Conservation (phyloP, 2,797 vertebrate species). For the Scleropages formosus region DNA sequence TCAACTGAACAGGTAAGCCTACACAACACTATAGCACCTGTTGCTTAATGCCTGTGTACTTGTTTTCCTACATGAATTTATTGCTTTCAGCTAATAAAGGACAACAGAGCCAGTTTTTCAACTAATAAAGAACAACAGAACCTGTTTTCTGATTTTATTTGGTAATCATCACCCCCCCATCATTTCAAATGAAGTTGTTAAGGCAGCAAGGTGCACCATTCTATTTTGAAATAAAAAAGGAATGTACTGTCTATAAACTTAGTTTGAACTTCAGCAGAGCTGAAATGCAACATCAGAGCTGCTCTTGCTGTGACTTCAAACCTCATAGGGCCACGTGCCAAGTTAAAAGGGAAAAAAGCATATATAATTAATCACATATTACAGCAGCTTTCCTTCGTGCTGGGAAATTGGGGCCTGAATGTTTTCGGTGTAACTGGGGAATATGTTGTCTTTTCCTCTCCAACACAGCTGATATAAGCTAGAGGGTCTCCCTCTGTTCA, state of each 20-base stretch:
- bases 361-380: slow-evolving; percentile 52
- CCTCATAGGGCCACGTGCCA: slow-evolving; percentile 40
- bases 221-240: too few species aligned
- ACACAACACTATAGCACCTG: too few species aligned
- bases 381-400: slow-evolving; percentile 34
- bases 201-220: background rate
- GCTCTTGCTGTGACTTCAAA: slow-evolving; percentile 38
- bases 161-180: background rate
- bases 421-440: slow-evolving; percentile 40
- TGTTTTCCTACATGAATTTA: too few species aligned
- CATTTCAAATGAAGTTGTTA: background rate
- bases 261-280: slow-evolving; percentile 43
- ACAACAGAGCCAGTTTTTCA: too few species aligned
- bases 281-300: slow-evolving; percentile 29
- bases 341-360: slow-evolving; percentile 36
- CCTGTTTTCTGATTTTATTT: background rate
- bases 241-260: slow-evolving; percentile 43
- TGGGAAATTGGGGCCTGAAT: slow-evolving; percentile 32
- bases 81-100: too few species aligned
- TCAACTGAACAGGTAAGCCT: too few species aligned
- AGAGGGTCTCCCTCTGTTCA: slow-evolving; percentile 30
- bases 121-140: background rate
- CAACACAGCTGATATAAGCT: slow-evolving; percentile 21
- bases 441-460: slow-evolving; percentile 37
- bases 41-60: too few species aligned